Conservation (phyloP, 2,888 invertebrate genomes). For the Cephonodes hylas region DNA sequence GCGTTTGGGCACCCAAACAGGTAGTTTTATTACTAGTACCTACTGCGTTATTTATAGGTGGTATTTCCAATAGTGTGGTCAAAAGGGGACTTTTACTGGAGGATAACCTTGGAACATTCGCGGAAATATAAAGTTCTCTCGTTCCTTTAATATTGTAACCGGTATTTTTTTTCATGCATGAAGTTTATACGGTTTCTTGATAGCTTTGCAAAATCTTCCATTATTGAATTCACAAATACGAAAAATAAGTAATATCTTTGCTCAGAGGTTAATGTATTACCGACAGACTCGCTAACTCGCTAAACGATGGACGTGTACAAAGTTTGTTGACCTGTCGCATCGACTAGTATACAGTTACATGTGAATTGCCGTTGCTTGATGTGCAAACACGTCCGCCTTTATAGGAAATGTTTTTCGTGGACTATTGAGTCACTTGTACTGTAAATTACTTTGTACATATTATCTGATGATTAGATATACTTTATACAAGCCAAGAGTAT, state of each 20-base stretch:
- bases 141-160: not conserved
- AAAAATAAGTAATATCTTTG: not conserved
- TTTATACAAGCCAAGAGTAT: not conserved
- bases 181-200: too few relatives aligned
- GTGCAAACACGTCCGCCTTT: not conserved
- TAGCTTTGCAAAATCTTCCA: too few relatives aligned
- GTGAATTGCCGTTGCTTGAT: conserved; percentile 9
- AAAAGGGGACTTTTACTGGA: too few relatives aligned
- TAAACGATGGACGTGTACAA: conserved; percentile 15
- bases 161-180: too few relatives aligned
- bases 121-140: too few relatives aligned
- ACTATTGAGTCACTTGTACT: not conserved
- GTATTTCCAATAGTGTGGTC: too few relatives aligned
- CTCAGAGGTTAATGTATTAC: not conserved
- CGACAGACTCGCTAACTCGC: conserved; percentile 16
- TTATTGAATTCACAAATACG: not conserved
- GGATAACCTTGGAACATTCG: too few relatives aligned
- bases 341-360: conserved; percentile 16
- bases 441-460: not conserved
- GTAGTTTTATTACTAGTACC: conserved; percentile 34
- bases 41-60: not conserved
- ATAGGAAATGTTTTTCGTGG: not conserved
- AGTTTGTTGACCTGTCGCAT: conserved; percentile 30
- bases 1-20: conserved; percentile 99
- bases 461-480: not conserved